Conservation (phyloP, 2,888 invertebrate genomes). For the Drosophila setosimentum region DNA sequence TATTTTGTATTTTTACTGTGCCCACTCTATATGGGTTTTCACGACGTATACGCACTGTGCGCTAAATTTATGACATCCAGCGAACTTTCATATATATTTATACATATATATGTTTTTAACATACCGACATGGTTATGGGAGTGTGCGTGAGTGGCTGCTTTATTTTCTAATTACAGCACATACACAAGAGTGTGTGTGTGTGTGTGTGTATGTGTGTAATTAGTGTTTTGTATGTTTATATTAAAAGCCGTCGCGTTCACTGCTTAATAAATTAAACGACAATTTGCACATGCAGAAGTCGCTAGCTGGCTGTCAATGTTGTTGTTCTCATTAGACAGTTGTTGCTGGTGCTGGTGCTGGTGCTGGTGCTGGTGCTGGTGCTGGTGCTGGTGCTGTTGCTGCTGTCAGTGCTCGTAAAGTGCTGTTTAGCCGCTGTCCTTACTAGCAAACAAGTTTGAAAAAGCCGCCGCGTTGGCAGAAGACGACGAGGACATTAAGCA, state of each 20-base stretch:
- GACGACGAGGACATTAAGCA: slow-evolving; percentile 57
- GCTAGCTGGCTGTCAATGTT: slow-evolving; percentile 45
- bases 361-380: slow-evolving; percentile 24
- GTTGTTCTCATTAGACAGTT: slow-evolving; percentile 56
- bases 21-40: slow-evolving; percentile 16
- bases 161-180: slow-evolving; percentile 70
- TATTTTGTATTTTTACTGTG: slow-evolving; percentile 35
- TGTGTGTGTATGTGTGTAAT: slow-evolving; percentile 57
- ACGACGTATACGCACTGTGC: slow-evolving; percentile 52
- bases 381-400: slow-evolving; percentile 23
- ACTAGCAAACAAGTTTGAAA: slow-evolving; percentile 47
- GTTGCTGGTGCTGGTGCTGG: slow-evolving; percentile 22
- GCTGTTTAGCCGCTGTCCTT: slow-evolving; percentile 53
- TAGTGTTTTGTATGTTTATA: slow-evolving; percentile 76
- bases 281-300: slow-evolving; percentile 71
- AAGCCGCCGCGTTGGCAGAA: slow-evolving; percentile 19
- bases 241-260: slow-evolving; percentile 65
- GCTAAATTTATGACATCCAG: slow-evolving; percentile 44
- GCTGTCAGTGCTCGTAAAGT: slow-evolving; percentile 59
- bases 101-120: background rate
- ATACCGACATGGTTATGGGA: background rate
- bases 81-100: background rate
- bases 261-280: slow-evolving; percentile 79
- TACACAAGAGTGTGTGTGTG: slow-evolving; percentile 20
- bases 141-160: slow-evolving; percentile 46